A percentile compares a stretch with the other conserved stretches of the same genome.
Evolutionary conservation across 2,888 invertebrate species (phyloP).

Genomic region (Lomographa bimaculata): DNA sequence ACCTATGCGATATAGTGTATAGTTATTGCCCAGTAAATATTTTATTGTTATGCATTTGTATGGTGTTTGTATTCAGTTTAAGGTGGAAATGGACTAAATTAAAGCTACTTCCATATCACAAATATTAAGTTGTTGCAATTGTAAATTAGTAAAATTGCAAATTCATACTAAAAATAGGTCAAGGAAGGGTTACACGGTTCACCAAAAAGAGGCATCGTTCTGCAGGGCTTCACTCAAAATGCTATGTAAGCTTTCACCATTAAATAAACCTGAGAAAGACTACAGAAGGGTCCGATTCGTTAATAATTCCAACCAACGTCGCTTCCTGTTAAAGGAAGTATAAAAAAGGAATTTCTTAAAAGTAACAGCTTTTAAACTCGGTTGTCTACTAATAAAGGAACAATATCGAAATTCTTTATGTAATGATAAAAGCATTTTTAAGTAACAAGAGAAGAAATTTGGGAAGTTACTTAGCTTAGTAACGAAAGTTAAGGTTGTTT

Average conservation of each 20-base stretch:
- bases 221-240: conserved; percentile 32
- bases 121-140: no score
- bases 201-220: conserved; percentile 25
- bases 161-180: no score
- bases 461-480: no score
- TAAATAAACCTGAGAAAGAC: conserved; percentile 40
- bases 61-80: no score
- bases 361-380: conserved; percentile 39
- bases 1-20: no score
- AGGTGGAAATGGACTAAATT: no score
- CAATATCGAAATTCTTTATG: conserved; percentile 23
- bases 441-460: conserved; percentile 1
- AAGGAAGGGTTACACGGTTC: conserved; percentile 17
- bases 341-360: conserved; percentile 37
- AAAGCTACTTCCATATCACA: no score
- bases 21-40: no score
- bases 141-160: no score
- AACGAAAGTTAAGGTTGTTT: no score
- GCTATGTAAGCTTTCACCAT: conserved; percentile 45
- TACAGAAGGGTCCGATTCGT: conserved; percentile 48
- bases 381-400: conserved; percentile 30
- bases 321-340: conserved; percentile 36
- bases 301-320: conserved; percentile 39
- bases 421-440: conserved; percentile 25
- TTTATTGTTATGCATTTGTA: no score